Evolutionary conservation across 2,888 invertebrate genomes (phyloP).

Genomic region (Xestia rhomboidea): DNA sequence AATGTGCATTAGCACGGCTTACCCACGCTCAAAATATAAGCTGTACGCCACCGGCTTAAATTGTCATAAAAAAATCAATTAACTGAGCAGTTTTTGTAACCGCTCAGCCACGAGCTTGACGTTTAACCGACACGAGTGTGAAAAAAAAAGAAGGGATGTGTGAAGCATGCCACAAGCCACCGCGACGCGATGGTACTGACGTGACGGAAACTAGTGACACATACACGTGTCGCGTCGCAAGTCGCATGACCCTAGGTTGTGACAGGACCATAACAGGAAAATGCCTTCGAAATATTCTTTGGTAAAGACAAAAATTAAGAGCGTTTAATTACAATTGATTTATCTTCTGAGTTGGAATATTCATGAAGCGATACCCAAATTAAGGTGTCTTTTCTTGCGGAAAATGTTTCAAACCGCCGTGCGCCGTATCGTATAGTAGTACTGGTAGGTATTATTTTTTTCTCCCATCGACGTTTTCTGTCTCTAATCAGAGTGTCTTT

Average conservation of each 20-base stretch:
- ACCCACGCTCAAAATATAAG: conserved; percentile 24
- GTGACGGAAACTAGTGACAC: background rate
- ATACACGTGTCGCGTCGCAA: background rate
- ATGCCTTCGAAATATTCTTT: background rate
- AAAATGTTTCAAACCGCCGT: background rate
- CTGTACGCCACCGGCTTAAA: conserved; percentile 1
- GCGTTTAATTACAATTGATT: conserved; percentile 56
- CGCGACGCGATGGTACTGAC: background rate
- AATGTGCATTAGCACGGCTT: conserved; percentile 46
- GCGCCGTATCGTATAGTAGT: background rate
- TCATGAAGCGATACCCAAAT: conserved; percentile 33
- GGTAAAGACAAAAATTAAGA: conserved; percentile 38
- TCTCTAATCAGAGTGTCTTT: conserved; percentile 9
- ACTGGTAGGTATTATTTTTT: too few relatives aligned
- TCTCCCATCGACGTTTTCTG: background rate
- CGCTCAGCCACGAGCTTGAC: background rate
- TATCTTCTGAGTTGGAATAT: conserved; percentile 36
- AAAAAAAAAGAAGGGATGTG: background rate
- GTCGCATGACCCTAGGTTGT: background rate
- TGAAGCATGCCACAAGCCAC: background rate
- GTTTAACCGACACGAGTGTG: background rate
- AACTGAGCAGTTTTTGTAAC: conserved; percentile 6
- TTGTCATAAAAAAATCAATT: conserved; percentile 32
- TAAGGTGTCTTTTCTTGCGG: conserved; percentile 2
- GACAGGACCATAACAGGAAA: background rate